Evolutionary conservation across 2,888 invertebrate genomes (phyloP).

Genomic region (Prionchulus punctatus): DNA sequence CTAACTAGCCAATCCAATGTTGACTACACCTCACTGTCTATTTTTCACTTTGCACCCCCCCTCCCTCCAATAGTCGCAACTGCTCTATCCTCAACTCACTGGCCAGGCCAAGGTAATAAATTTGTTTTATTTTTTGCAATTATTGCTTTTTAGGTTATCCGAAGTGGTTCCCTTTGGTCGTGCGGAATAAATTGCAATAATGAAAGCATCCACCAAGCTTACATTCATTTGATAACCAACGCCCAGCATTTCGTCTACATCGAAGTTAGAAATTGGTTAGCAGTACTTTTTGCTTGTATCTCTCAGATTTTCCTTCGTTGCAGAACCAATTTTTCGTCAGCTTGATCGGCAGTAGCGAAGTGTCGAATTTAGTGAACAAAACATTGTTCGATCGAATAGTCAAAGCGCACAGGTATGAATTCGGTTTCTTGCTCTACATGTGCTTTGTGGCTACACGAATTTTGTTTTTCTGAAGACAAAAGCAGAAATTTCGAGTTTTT

Average conservation of each 20-base stretch:
- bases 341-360: conserved; percentile 30
- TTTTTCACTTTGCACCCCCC: too few relatives aligned
- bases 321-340: conserved; percentile 42
- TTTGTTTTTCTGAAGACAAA: conserved; percentile 16
- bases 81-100: conserved; percentile 18
- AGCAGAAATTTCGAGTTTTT: conserved; percentile 28
- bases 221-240: conserved; percentile 32
- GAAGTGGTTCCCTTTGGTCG: conserved; percentile 40
- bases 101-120: conserved; percentile 35
- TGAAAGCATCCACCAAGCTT: conserved; percentile 38
- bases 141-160: conserved; percentile 36
- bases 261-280: conserved; percentile 12
- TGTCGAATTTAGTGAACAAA: conserved; percentile 37
- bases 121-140: too few relatives aligned
- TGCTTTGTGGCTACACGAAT: not conserved
- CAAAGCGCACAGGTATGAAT: conserved; percentile 36
- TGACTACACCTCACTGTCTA: too few relatives aligned
- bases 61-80: too few relatives aligned
- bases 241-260: conserved; percentile 34
- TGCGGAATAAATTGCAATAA: conserved; percentile 36
- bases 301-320: not conserved
- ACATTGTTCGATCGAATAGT: conserved; percentile 37
- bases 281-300: not conserved
- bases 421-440: not conserved
- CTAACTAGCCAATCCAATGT: too few relatives aligned